A percentile compares a stretch with the other conserved stretches of the same genome.
These are phyloP conservation scores for Liparis tanakae DNA, from an alignment of 2,797 vertebrate species.

Conservation along the genomic window DNA sequence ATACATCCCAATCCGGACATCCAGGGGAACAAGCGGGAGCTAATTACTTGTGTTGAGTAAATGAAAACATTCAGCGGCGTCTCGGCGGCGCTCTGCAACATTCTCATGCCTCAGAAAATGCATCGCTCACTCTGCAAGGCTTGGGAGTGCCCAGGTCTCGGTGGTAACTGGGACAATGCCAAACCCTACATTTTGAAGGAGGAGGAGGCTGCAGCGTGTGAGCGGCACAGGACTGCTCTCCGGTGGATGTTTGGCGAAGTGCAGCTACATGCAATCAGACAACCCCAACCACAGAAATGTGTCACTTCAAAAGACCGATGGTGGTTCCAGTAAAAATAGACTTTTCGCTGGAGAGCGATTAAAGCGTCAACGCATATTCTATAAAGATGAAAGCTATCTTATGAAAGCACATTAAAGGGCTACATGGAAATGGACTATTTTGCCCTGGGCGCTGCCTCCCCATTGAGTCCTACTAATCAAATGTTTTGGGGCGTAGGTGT, in stretches of 20 bases:
- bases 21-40: slow-evolving; percentile 8
- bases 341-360: slow-evolving; percentile 22
- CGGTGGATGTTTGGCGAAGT: slow-evolving; percentile 43
- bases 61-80: slow-evolving; percentile 56
- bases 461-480: slow-evolving; percentile 3
- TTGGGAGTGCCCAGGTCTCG: slow-evolving; percentile 50
- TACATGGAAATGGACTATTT: slow-evolving; percentile 16
- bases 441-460: neutral
- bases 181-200: slow-evolving; percentile 16
- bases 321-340: slow-evolving; percentile 39
- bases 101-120: slow-evolving; percentile 36
- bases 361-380: slow-evolving; percentile 16
- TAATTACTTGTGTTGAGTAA: slow-evolving; percentile 61
- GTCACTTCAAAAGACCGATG: slow-evolving; percentile 29
- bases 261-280: neutral
- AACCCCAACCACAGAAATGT: neutral
- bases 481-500: neutral
- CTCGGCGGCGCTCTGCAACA: slow-evolving; percentile 31
- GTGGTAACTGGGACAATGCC: slow-evolving; percentile 39
- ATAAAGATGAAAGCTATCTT: slow-evolving; percentile 40
- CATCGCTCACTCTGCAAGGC: slow-evolving; percentile 41
- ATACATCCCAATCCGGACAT: slow-evolving; percentile 18
- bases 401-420: slow-evolving; percentile 25
- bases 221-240: slow-evolving; percentile 72
- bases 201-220: neutral